Evolutionary conservation across 2,113 vertebrate genomes (phyloP), one percentile per base, ranked within the genome.

Genomic region (Rattus norvegicus): DNA sequence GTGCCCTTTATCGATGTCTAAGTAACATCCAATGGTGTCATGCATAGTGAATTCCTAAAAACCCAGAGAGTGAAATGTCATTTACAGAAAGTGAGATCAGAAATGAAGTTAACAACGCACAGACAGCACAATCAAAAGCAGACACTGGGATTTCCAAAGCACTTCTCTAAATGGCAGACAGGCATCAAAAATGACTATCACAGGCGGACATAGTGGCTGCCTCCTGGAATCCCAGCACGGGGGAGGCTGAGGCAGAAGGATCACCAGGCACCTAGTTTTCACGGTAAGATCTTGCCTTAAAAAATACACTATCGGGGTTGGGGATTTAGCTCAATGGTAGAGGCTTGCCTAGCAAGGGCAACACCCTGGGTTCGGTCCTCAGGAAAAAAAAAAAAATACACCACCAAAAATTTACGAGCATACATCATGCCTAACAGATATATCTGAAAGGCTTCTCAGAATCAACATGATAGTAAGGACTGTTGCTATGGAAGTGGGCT

Each of bases 11-110:
- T 99, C 99, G 54, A 99, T 69, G 97, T 99, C 99, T 88, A 99
- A 76, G 75, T 99, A 99, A 97, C 99, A 99, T 4, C 99, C 99
- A 72, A 99, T 99, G 0, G 99, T 99, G 97, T 99, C 99, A 28
- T 99, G 99, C 99, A 99, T 99, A 65, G 99, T 99, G 95, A 99
- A 99, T 97, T 99, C 99, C 99, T 99, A 77, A 1, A 96, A 96
- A 52, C 89, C 93, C 77, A 93, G 67, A 97, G 94, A 95, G 72
- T 52, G 28, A 90, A 92, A 36, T 26, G 67, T 47, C 70, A 11
- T 95, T 86, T 86, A 73, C 30, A 93, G 36, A 80, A 90, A 91
- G n/a, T 49, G 92, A 69, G 77, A 93, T 9, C 39, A 52, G 65
- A 75, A 79, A 69, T 26, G 24, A 79, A 36, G 39, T 59, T 84